Percentiles rank a stretch among this genome's conserved stretches.
These are phyloP conservation scores for Brachypalpus laphriformis DNA, from an alignment of 2,888 invertebrate genomes.

Conservation along the genomic window DNA sequence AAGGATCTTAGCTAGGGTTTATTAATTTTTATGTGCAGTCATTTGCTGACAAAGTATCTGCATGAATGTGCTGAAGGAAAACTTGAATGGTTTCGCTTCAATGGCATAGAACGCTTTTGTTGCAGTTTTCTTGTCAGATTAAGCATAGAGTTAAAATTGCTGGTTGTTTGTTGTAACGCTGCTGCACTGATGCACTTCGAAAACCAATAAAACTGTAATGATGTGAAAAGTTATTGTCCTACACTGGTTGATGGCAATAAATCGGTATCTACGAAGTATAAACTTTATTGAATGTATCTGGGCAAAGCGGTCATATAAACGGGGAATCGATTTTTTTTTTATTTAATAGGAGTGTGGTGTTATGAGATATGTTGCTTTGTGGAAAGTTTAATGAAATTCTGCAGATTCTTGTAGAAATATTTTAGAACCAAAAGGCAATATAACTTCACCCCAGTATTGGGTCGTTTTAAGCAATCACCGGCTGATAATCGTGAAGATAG, in stretches of 20 bases:
- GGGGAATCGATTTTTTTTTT: neutral
- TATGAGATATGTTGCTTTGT: neutral
- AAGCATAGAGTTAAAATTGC: neutral
- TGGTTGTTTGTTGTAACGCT: neutral
- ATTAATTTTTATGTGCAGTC: constrained; percentile 67
- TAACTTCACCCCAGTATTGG: no score
- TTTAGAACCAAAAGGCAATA: no score
- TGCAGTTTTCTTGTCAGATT: constrained; percentile 13
- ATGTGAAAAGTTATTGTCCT: constrained; percentile 48
- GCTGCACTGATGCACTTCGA: constrained; percentile 13
- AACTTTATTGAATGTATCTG: constrained; percentile 4
- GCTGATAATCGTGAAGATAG: no score
- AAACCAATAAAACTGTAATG: constrained; percentile 51
- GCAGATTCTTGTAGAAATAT: no score
- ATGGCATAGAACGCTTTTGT: constrained; percentile 26
- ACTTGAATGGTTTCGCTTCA: constrained; percentile 25
- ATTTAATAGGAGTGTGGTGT: neutral
- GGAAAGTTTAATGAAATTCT: neutral
- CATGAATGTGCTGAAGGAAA: constrained; percentile 16
- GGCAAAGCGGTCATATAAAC: neutral
- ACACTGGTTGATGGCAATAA: constrained; percentile 43
- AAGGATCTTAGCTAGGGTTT: constrained; percentile 68
- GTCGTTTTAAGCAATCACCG: no score
- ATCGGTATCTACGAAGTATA: neutral
- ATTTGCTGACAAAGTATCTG: constrained; percentile 64